These are phyloP conservation scores for Scomber colias DNA, from an alignment of 2,113 vertebrate species.

Conservation along the genomic window DNA sequence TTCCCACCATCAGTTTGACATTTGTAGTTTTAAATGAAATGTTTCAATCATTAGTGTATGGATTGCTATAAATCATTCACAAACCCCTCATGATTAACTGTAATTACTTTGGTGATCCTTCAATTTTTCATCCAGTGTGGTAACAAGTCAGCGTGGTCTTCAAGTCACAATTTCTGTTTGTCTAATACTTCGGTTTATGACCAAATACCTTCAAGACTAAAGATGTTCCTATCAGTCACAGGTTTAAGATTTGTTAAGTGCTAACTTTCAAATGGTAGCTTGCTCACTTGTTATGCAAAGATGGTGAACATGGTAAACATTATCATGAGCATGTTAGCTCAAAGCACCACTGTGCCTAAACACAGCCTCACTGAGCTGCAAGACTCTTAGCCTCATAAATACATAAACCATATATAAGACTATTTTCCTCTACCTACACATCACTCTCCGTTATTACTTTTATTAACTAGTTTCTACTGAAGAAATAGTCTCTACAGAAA, in stretches of 20 bases:
- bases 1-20: too few relatives aligned
- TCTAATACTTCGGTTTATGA: not conserved
- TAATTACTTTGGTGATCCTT: not conserved
- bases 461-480: conserved; percentile 4
- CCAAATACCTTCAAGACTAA: not conserved
- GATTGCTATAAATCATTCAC: not conserved
- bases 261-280: not conserved
- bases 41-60: not conserved
- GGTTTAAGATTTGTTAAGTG: not conserved
- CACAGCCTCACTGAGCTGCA: not conserved
- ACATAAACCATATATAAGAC: not conserved
- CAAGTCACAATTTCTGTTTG: not conserved
- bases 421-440: not conserved
- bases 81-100: too few relatives aligned
- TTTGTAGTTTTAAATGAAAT: too few relatives aligned
- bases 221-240: not conserved
- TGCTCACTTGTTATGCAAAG: not conserved
- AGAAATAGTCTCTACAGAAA: not conserved
- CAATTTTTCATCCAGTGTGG: not conserved
- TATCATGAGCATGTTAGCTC: not conserved
- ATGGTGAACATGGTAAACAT: not conserved
- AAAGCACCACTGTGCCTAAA: not conserved
- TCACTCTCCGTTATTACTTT: not conserved
- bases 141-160: not conserved
- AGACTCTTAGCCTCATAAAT: not conserved